Conservation (phyloP, 2,797 vertebrate species). For the Acomys russatus region DNA sequence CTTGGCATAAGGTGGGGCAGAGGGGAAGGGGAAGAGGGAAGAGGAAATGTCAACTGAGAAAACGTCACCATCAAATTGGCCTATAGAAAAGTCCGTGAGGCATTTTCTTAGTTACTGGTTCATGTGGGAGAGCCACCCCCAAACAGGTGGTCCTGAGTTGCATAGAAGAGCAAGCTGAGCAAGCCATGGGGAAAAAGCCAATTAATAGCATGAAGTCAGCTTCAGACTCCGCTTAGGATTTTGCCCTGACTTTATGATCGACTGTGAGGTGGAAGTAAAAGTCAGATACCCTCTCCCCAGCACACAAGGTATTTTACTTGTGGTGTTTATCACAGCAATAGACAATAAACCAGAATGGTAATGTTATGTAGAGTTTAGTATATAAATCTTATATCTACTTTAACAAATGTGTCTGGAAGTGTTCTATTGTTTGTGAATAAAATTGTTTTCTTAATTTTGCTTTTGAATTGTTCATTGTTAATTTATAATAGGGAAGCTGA, state of each 20-base stretch:
- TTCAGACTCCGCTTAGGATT: background rate
- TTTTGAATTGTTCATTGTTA: background rate
- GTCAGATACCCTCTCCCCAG: background rate
- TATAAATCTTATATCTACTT: background rate
- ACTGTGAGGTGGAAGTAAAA: background rate
- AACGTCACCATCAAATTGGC: background rate
- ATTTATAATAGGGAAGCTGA: background rate
- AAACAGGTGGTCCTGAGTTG: background rate
- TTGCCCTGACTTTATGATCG: background rate
- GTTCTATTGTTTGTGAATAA: conserved; percentile 4
- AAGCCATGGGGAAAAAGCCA: background rate
- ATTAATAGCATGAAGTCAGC: background rate
- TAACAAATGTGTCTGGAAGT: background rate
- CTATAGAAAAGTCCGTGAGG: background rate
- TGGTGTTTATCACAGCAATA: background rate
- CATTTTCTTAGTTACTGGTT: background rate
- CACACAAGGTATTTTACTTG: background rate
- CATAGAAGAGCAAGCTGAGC: background rate
- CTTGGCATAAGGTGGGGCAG: background rate
- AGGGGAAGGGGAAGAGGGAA: background rate
- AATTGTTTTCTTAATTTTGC: conserved; percentile 19
- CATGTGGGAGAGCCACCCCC: background rate
- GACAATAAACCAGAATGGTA: background rate
- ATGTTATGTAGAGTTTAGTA: background rate
- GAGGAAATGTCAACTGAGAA: background rate